Base-by-base conservation (phyloP, 2,888 invertebrate species). In the Pristionchus mayeri region DNA sequence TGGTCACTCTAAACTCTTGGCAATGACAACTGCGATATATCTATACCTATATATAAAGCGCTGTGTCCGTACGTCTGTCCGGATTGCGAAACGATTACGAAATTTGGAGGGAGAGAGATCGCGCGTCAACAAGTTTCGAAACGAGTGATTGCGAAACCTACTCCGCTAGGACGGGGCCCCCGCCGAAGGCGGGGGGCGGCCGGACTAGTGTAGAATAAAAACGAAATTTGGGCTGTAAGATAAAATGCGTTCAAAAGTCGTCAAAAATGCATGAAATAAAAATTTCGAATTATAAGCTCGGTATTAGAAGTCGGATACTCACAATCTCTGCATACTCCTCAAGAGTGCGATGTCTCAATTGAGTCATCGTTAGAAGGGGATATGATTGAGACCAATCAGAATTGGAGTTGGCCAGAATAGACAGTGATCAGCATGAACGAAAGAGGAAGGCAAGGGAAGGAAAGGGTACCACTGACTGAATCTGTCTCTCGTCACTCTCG, bases 261-360 rank as follows among this genome's bases (percentile, higher is more conserved):
- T n/a, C n/a, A n/a, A n/a, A n/a, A n/a, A 44, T 44, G 13, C 13
- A 44, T 13, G 44, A 44, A 44, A 44, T 6, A 44, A 44, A 44
- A 44, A 9, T 21, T 4, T 54, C 54, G n/a, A 16, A 54, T 21
- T 13, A 18, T 54, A 21, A 54, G 54, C n/a, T n/a, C n/a, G n/a
- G n/a, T n/a, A n/a, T n/a, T n/a, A n/a, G n/a, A n/a, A n/a, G 16
- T n/a, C 9, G 21, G 7, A 3, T 71, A 37, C 71, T 78, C 30
- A 78, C 76, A 78, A 78, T 78, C 48, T 78, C 76, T 30, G 76
- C 76, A 78, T 78, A 78, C 50, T 78, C 30, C 30, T 78, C 76
- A 9, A 78, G 50, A 30, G 76, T 78, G 40, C 27, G 76, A 78
- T 78, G 76, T 40, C 50, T 37, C 30, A 78, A 78, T 50, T 52